phyloP scores from a whole-genome alignment of 2,797 vertebrate species.

The Hylomyscus alleni region DNA sequence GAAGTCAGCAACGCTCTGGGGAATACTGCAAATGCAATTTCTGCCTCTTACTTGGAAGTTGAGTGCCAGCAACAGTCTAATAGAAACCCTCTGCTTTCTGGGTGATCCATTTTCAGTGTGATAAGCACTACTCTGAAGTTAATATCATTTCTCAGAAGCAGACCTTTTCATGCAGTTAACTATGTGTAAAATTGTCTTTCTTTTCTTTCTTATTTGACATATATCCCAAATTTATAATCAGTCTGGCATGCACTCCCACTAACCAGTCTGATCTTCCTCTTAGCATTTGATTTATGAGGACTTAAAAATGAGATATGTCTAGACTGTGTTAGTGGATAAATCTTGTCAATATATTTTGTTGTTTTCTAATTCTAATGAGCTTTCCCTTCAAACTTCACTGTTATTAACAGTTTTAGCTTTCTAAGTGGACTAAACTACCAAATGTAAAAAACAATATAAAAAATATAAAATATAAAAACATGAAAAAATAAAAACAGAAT shows the following conservation, averaged over 20 bases:
- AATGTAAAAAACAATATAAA: too few relatives aligned
- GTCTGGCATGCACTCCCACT: constrained; percentile 44
- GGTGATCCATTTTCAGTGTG: constrained; percentile 63
- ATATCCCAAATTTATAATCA: constrained; percentile 68
- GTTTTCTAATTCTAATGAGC: constrained; percentile 33
- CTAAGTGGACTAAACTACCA: background rate
- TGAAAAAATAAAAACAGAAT: background rate
- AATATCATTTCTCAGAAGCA: constrained; percentile 73
- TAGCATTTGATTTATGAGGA: constrained; percentile 70
- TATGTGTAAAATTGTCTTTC: constrained; percentile 81
- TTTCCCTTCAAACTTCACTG: constrained; percentile 1
- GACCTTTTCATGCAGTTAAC: constrained; percentile 78
- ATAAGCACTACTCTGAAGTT: constrained; percentile 62
- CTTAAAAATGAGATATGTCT: constrained; percentile 38
- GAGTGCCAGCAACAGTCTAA: constrained; percentile 58
- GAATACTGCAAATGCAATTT: constrained; percentile 62
- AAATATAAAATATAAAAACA: too few relatives aligned
- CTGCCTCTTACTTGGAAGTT: constrained; percentile 60
- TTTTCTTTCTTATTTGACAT: constrained; percentile 73
- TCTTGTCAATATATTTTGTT: constrained; percentile 19
- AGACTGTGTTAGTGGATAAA: background rate
- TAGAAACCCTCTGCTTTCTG: constrained; percentile 66
- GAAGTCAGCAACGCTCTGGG: constrained; percentile 65
- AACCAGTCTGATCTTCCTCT: constrained; percentile 64
- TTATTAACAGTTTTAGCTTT: background rate